Base-by-base conservation (phyloP, 2,113 vertebrate genomes). In the Pycnonotus jocosus region DNA sequence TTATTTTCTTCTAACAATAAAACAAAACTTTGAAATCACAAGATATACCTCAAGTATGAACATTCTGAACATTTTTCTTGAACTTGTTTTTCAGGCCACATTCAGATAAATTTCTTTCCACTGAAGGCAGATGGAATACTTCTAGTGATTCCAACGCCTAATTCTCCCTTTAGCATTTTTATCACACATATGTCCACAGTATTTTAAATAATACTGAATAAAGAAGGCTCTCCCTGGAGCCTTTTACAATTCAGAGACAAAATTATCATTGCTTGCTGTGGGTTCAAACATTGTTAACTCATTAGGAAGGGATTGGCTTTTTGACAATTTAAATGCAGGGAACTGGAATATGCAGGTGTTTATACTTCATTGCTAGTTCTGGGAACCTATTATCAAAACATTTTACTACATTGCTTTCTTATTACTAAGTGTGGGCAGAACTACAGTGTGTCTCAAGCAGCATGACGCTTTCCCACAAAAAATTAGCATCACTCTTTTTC, bases 361-460 rank as follows among this genome's bases (percentile, higher is more conserved):
- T 82, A 48, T 37, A 47, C 24, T 50, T 82, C 62, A 80, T 20
- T 85, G 35, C 12, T 72, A 54, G 58, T 66, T 88, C 73, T 82
- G 78, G 92, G 54, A 70, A 85, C 28, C 5, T 61, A 61, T 89
- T 91, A 76, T 38, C 57, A 84, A 87, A 91, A 54, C 2, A 77
- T 94, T 95, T 97, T 87, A 87, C 57, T 87, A 77, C 47, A 53
- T 38, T 61, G 37, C n/a, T 79, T 85, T 87, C 66, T 89, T 77
- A 85, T 80, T 84, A 60, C 65, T 60, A 66, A 74, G 40, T 61
- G 81, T 89, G 80, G 86, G 86, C 72, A 92, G 81, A 91, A 87
- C 42, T 71, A 76, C 28, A 45, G 28, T 37, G 25, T 81, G 25
- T 22, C 28, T 95, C 31, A 74, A 87, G 93, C 0, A 1, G 31